Conservation (phyloP, 2,113 vertebrate species). For the Mus pahari region DNA sequence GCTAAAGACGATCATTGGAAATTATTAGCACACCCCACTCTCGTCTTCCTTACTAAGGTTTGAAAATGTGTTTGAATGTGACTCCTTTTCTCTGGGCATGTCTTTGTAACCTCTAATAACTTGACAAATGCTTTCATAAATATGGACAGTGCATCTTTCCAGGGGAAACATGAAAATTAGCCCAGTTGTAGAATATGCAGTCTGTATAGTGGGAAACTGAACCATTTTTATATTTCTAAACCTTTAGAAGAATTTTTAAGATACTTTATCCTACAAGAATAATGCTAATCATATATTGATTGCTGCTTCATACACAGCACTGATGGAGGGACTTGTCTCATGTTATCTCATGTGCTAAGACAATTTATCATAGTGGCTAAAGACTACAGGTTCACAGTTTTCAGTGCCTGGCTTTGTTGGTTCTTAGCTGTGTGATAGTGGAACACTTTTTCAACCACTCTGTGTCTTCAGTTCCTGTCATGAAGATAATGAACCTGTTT, state of each 20-base stretch:
- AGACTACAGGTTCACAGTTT: neutral
- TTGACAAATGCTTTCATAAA: neutral
- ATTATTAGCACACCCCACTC: neutral
- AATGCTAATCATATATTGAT: neutral
- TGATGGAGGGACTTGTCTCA: neutral
- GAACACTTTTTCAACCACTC: neutral
- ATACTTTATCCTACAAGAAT: neutral
- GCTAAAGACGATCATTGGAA: neutral
- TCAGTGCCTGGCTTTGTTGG: neutral
- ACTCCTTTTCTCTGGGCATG: neutral
- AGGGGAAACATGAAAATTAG: neutral
- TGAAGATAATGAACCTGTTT: neutral
- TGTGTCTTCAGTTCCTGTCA: neutral
- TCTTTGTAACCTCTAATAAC: neutral
- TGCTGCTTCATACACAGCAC: neutral
- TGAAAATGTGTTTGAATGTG: neutral
- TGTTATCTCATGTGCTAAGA: neutral
- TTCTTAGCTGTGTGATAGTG: neutral
- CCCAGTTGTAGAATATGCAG: neutral
- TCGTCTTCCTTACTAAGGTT: neutral
- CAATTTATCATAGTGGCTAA: neutral
- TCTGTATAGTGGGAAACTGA: neutral
- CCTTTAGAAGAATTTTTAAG: neutral
- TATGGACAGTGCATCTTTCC: neutral
- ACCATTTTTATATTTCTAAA: neutral